These are phyloP conservation scores for Galemys pyrenaicus DNA, from an alignment of 2,113 vertebrate species.

Conservation along the genomic window DNA sequence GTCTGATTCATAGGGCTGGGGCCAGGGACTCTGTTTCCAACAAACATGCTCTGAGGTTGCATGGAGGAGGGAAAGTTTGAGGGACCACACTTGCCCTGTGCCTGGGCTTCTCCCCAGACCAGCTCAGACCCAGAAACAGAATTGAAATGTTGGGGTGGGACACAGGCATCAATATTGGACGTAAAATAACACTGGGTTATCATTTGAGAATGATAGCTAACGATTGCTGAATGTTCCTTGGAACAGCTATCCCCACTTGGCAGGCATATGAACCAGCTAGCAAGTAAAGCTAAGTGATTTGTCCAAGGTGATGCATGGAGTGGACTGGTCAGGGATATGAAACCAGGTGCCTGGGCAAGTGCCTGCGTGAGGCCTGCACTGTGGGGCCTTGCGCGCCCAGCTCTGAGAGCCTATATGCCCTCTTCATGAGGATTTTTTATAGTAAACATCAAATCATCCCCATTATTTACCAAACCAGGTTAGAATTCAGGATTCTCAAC, in stretches of 20 bases:
- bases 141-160: background rate
- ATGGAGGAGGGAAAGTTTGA: background rate
- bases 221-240: background rate
- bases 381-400: background rate
- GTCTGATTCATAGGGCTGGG: background rate
- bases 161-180: background rate
- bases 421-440: background rate
- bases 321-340: background rate
- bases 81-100: background rate
- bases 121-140: background rate
- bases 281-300: background rate
- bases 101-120: background rate
- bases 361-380: background rate
- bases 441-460: background rate
- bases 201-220: background rate
- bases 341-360: background rate
- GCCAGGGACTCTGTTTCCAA: background rate
- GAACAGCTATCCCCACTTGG: background rate
- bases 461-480: background rate
- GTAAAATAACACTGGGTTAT: background rate
- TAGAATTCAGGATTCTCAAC: background rate
- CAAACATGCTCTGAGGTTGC: background rate
- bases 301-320: background rate
- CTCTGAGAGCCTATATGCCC: background rate
- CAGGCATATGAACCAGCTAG: background rate